These are phyloP conservation scores for Ips nitidus DNA, from an alignment of 1,140 invertebrate species.

Conservation along the genomic window DNA sequence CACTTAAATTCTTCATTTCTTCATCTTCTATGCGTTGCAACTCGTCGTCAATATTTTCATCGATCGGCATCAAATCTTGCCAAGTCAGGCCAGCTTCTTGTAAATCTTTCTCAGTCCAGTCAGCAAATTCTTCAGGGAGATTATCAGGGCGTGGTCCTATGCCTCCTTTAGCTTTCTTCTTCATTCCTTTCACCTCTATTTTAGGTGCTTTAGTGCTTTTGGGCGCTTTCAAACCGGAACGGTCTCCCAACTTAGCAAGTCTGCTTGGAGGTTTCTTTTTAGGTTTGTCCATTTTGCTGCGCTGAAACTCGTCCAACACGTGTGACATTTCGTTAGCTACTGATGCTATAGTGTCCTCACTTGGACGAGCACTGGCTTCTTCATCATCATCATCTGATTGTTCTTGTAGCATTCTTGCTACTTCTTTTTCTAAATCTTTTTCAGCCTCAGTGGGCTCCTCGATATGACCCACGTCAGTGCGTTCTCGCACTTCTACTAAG, in stretches of 20 bases:
- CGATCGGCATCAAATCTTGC: conserved; percentile 24
- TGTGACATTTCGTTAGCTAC: conserved; percentile 18
- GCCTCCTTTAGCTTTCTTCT: conserved; percentile 8
- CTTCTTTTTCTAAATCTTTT: conserved; percentile 18
- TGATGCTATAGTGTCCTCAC: not conserved
- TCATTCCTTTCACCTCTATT: conserved; percentile 15
- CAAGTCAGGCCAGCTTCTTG: conserved; percentile 22
- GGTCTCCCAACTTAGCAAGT: conserved; percentile 13
- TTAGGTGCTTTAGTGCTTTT: not conserved
- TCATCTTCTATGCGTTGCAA: conserved; percentile 19
- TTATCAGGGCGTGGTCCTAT: conserved; percentile 9
- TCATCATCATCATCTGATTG: conserved; percentile 13
- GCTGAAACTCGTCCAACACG: conserved; percentile 16
- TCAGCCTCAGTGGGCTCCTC: conserved; percentile 21
- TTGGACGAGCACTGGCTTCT: conserved; percentile 9
- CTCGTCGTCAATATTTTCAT: conserved; percentile 23
- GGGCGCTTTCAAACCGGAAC: not conserved
- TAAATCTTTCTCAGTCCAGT: conserved; percentile 19
- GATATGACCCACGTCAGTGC: conserved; percentile 24
- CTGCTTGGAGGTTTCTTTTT: conserved; percentile 18
- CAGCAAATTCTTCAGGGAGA: conserved; percentile 13
- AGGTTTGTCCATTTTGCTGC: conserved; percentile 26
- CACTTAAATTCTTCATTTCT: not conserved
- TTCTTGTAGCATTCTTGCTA: conserved; percentile 6
- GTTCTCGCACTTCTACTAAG: conserved; percentile 42